A percentile compares a stretch with the other conserved stretches of the same genome.
Conservation (phyloP, 2,113 vertebrate genomes). For the Benitochromis conjunctus region DNA sequence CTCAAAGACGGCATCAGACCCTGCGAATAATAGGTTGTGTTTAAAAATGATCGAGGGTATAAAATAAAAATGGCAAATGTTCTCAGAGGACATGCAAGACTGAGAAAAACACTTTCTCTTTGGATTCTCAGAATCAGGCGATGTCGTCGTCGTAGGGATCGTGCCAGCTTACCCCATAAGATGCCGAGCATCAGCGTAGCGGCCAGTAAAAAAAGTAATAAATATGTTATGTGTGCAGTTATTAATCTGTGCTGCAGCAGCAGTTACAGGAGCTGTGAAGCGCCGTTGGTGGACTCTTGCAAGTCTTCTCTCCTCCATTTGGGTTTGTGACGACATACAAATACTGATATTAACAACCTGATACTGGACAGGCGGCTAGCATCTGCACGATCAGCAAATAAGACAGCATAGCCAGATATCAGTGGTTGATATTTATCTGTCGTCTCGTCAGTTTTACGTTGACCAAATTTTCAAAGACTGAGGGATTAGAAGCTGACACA, state of each 20-base stretch:
- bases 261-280: too few relatives aligned
- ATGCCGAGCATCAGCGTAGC: neutral
- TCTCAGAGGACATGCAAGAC: rapidly evolving
- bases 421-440: neutral
- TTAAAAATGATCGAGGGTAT: neutral
- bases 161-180: neutral
- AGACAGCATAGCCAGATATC: too few relatives aligned
- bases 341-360: too few relatives aligned
- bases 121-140: too few relatives aligned
- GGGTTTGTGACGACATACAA: too few relatives aligned
- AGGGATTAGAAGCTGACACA: neutral
- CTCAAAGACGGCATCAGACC: neutral
- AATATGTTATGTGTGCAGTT: neutral
- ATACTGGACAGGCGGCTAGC: too few relatives aligned
- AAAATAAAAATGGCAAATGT: too few relatives aligned
- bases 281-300: neutral
- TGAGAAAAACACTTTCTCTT: rapidly evolving
- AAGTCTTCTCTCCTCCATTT: too few relatives aligned
- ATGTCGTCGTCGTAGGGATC: neutral
- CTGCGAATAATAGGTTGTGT: neutral
- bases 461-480: rapidly evolving
- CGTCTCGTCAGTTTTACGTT: neutral
- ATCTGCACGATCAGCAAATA: too few relatives aligned
- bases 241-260: neutral
- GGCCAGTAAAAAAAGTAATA: neutral